Percentiles rank a stretch among this genome's conserved stretches.
These are phyloP conservation scores for Circaetus cinerascens DNA, from an alignment of 2,113 vertebrate species.

Conservation along the genomic window DNA sequence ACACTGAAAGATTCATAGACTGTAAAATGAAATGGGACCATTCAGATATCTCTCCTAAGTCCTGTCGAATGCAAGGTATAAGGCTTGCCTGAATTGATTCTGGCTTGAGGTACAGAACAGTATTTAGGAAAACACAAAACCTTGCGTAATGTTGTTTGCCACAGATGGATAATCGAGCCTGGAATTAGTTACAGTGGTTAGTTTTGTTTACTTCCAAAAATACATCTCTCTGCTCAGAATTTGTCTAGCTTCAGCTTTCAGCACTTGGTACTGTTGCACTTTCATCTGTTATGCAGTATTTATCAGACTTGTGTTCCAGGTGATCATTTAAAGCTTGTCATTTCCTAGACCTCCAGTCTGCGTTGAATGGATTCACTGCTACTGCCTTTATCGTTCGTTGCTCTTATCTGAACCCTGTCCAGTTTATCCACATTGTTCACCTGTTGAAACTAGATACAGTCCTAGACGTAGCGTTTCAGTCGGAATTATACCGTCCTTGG, in stretches of 20 bases:
- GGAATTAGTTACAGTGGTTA: neutral
- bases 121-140: neutral
- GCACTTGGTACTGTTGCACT: neutral
- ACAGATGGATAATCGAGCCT: neutral
- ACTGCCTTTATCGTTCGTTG: neutral
- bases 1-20: neutral
- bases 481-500: neutral
- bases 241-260: neutral
- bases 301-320: neutral
- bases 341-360: neutral
- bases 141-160: neutral
- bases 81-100: neutral
- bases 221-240: neutral
- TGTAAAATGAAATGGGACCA: neutral
- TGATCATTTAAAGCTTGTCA: neutral
- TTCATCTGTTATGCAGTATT: neutral
- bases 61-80: neutral
- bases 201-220: constrained; percentile 6
- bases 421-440: neutral
- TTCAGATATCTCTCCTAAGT: neutral
- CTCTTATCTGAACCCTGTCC: neutral
- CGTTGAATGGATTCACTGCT: neutral
- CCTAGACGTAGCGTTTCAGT: fast-evolving
- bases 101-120: neutral
- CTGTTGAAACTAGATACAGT: fast-evolving